These are phyloP conservation scores for Pelecanoides urinatrix DNA, from an alignment of 2,113 vertebrate species.

Conservation along the genomic window DNA sequence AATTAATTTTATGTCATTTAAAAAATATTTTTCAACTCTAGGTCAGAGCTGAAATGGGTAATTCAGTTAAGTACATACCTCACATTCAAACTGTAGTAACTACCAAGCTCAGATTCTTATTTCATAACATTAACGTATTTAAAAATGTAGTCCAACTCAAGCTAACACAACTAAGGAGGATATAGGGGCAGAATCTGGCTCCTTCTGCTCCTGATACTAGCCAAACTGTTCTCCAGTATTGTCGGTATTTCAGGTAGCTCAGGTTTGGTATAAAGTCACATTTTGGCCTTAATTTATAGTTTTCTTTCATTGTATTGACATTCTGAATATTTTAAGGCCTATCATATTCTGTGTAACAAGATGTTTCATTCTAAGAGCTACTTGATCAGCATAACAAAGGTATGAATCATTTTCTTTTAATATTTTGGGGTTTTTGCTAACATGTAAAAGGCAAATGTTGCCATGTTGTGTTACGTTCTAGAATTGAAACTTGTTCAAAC, in stretches of 20 bases:
- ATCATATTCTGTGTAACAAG: too few relatives aligned
- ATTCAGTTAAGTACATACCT: neutral
- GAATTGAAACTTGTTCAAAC: neutral
- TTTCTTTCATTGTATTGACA: neutral
- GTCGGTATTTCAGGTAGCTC: neutral
- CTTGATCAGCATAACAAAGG: neutral
- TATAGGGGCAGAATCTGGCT: neutral
- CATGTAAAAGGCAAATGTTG: neutral
- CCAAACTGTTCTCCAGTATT: neutral
- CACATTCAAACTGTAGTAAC: neutral
- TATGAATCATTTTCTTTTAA: neutral
- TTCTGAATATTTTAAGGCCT: neutral
- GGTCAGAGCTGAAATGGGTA: neutral
- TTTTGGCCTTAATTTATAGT: neutral
- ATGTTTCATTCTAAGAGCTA: neutral
- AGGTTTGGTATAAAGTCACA: neutral
- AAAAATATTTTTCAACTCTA: neutral
- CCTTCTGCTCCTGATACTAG: neutral
- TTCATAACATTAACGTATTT: neutral
- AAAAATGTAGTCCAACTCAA: neutral
- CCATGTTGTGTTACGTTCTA: neutral
- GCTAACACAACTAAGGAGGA: neutral
- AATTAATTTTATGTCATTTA: neutral
- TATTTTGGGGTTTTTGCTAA: fast-evolving
- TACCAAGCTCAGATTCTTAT: neutral